Evolutionary conservation across 1,140 invertebrate species (phyloP).

Genomic region (Temnothorax nylanderi): DNA sequence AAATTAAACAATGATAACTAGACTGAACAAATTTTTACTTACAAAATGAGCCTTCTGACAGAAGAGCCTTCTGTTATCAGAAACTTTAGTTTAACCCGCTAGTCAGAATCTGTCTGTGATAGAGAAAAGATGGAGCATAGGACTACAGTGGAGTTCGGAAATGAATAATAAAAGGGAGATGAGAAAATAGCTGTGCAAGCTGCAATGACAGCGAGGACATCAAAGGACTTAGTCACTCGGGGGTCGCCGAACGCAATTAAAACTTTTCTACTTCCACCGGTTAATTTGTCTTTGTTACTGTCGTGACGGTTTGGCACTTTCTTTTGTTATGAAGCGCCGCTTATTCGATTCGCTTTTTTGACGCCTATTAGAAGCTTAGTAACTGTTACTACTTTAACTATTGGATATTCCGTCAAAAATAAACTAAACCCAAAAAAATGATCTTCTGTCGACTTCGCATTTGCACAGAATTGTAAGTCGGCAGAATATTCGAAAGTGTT

Average conservation of each 20-base stretch:
- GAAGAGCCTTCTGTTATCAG: not conserved
- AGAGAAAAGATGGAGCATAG: constrained; percentile 4
- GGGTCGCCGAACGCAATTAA: constrained; percentile 80
- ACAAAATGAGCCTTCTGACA: not conserved
- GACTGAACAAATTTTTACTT: not conserved
- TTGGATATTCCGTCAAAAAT: constrained; percentile 29
- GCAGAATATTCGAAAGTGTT: too few relatives aligned
- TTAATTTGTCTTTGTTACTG: constrained; percentile 81
- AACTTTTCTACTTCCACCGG: constrained; percentile 81
- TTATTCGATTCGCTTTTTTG: constrained; percentile 64
- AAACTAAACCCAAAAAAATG: not conserved
- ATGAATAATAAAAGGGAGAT: constrained; percentile 45
- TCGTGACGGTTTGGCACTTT: constrained; percentile 12
- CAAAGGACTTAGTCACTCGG: constrained; percentile 62
- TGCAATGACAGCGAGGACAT: constrained; percentile 14
- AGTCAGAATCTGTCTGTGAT: not conserved
- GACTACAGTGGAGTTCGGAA: constrained; percentile 5
- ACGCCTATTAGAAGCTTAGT: not conserved
- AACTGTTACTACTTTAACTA: constrained; percentile 1
- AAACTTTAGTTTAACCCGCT: not conserved
- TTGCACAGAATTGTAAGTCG: not conserved
- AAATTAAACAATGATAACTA: not conserved
- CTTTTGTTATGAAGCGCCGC: constrained; percentile 48
- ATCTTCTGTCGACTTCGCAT: not conserved
- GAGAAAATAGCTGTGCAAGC: constrained; percentile 14